Percentiles rank a stretch among this genome's conserved stretches.
Evolutionary conservation across 2,797 vertebrate species (phyloP).

Genomic region (Oryzias sinensis): DNA sequence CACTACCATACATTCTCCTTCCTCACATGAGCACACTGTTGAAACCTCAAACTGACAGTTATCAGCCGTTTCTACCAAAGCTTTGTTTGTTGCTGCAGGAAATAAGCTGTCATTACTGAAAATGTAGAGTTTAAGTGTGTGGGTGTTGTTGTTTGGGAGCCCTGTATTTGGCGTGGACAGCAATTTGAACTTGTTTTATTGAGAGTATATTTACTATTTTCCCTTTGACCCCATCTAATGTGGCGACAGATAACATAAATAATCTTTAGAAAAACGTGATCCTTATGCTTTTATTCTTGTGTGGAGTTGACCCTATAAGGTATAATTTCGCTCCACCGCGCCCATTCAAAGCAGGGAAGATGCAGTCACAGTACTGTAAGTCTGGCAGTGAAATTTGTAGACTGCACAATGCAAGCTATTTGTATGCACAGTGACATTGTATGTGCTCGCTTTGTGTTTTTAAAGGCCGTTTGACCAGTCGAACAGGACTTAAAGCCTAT

Average conservation of each 20-base stretch:
- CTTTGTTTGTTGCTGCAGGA: not conserved
- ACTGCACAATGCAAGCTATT: too few species aligned
- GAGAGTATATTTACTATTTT: constrained; percentile 12
- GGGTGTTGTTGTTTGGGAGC: constrained; percentile 35
- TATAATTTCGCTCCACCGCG: too few species aligned
- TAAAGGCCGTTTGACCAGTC: too few species aligned
- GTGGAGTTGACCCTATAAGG: too few species aligned
- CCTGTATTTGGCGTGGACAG: constrained; percentile 29
- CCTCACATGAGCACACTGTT: not conserved
- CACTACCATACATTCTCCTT: not conserved
- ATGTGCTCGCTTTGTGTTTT: too few species aligned
- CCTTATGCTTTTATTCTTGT: not conserved
- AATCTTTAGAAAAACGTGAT: not conserved
- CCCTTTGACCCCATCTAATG: not conserved
- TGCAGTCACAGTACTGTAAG: too few species aligned
- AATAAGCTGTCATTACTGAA: not conserved
- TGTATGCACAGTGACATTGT: too few species aligned
- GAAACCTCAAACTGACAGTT: constrained; percentile 28
- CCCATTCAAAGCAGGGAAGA: too few species aligned
- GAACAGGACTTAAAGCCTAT: too few species aligned
- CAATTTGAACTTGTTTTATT: constrained; percentile 1
- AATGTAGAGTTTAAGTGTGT: constrained; percentile 2
- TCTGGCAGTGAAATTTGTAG: too few species aligned
- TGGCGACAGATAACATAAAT: not conserved
- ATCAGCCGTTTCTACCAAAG: constrained; percentile 44